Percentiles rank a stretch among this genome's conserved stretches.
Evolutionary conservation across 2,797 vertebrate genomes (phyloP).

Genomic region (Pampus argenteus): DNA sequence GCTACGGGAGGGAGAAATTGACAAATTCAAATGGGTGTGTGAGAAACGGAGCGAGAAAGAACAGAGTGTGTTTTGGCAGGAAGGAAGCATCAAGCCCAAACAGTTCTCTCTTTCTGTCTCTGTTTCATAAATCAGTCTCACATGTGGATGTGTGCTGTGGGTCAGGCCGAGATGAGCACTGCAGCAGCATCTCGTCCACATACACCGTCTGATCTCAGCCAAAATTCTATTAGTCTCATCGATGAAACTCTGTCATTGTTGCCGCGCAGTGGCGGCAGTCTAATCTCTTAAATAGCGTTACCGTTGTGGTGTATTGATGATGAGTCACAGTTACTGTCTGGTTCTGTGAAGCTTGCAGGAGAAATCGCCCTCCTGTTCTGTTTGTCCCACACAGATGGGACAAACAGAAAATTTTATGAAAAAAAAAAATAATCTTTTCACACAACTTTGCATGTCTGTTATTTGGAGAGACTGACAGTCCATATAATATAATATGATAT

Average conservation of each 20-base stretch:
- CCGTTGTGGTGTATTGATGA: neutral
- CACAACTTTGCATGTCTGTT: no score
- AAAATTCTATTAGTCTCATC: neutral
- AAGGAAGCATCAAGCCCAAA: constrained; percentile 69
- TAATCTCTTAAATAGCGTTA: neutral
- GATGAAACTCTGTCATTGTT: neutral
- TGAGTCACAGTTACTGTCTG: neutral
- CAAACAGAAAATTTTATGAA: no score
- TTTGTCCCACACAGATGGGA: no score
- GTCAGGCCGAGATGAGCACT: constrained; percentile 4
- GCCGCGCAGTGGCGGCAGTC: neutral
- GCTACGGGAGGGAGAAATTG: constrained; percentile 19
- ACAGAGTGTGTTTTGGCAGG: constrained; percentile 75
- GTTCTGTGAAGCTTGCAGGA: neutral
- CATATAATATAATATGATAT: no score
- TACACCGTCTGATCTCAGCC: neutral
- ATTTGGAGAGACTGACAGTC: no score
- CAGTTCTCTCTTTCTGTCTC: constrained; percentile 33
- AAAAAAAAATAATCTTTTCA: no score
- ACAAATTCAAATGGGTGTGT: constrained; percentile 25
- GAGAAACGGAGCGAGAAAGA: constrained; percentile 51
- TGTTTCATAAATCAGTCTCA: constrained; percentile 51
- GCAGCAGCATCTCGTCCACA: constrained; percentile 4
- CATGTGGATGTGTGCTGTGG: constrained; percentile 53
- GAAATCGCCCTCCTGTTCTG: neutral